Conservation (phyloP, 1,140 invertebrate genomes). For the Callitettix versicolor region DNA sequence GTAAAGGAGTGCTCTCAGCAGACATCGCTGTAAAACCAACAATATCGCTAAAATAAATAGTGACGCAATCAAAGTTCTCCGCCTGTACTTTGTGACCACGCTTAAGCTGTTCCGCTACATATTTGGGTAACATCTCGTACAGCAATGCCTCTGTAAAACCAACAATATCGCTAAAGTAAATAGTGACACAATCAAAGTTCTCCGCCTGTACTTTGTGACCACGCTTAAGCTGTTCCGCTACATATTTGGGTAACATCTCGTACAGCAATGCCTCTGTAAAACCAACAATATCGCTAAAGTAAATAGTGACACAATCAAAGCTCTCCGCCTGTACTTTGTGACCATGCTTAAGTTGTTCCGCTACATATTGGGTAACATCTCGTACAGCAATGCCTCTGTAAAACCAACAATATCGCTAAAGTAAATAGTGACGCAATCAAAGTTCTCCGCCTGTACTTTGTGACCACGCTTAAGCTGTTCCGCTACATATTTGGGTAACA, state of each 20-base stretch:
- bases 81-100: constrained; percentile 77
- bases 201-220: constrained; percentile 81
- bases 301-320: constrained; percentile 83
- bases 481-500: too few relatives aligned
- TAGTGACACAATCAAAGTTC: constrained; percentile 79
- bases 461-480: too few relatives aligned
- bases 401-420: too few relatives aligned
- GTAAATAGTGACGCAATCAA: too few relatives aligned
- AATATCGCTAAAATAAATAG: constrained; percentile 92
- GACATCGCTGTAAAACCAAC: constrained; percentile 86
- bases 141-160: constrained; percentile 86
- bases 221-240: constrained; percentile 82
- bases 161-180: constrained; percentile 92
- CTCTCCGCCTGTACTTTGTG: constrained; percentile 78
- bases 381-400: constrained; percentile 79
- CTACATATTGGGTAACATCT: constrained; percentile 90
- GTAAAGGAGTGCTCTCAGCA: constrained; percentile 76
- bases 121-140: constrained; percentile 87
- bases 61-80: constrained; percentile 78
- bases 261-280: constrained; percentile 85
- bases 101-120: constrained; percentile 85
- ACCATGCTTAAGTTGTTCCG: constrained; percentile 80
- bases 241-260: constrained; percentile 88
- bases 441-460: too few relatives aligned
- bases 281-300: constrained; percentile 91